Evolutionary conservation across 2,113 vertebrate species (phyloP).

Genomic region (Kryptolebias marmoratus): DNA sequence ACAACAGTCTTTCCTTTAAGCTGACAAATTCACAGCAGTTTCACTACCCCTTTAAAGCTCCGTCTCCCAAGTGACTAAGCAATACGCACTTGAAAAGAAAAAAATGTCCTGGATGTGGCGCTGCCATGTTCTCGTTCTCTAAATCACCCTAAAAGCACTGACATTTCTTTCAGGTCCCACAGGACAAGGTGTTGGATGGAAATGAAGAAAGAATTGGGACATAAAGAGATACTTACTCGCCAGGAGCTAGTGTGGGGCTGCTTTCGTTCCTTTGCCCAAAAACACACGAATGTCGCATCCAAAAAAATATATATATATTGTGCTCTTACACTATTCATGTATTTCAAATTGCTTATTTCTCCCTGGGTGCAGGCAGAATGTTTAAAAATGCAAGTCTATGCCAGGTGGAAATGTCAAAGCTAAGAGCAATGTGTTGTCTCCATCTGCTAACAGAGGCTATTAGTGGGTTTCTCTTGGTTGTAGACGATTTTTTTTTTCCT

Average conservation of each 20-base stretch:
- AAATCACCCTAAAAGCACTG: constrained; percentile 59
- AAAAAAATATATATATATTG: not conserved
- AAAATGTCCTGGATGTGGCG: constrained; percentile 57
- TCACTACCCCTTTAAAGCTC: constrained; percentile 37
- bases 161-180: constrained; percentile 53
- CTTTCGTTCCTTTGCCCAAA: constrained; percentile 14
- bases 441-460: constrained; percentile 40
- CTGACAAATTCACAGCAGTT: constrained; percentile 44
- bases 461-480: constrained; percentile 34
- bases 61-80: constrained; percentile 38
- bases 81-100: constrained; percentile 12
- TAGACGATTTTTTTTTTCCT: constrained; percentile 10
- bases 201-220: constrained; percentile 48
- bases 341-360: constrained; percentile 29
- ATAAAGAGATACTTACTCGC: constrained; percentile 23
- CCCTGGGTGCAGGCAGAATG: constrained; percentile 25
- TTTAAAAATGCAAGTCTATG: constrained; percentile 73
- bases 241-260: constrained; percentile 21
- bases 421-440: constrained; percentile 68
- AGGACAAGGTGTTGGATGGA: constrained; percentile 52
- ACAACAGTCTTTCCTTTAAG: constrained; percentile 9
- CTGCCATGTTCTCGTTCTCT: constrained; percentile 54
- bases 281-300: not conserved
- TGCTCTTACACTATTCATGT: constrained; percentile 8
- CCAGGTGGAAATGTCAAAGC: constrained; percentile 71